Percentiles rank a stretch among this genome's conserved stretches.
phyloP scores from a whole-genome alignment of 2,113 vertebrate species.

The Mola mola region DNA sequence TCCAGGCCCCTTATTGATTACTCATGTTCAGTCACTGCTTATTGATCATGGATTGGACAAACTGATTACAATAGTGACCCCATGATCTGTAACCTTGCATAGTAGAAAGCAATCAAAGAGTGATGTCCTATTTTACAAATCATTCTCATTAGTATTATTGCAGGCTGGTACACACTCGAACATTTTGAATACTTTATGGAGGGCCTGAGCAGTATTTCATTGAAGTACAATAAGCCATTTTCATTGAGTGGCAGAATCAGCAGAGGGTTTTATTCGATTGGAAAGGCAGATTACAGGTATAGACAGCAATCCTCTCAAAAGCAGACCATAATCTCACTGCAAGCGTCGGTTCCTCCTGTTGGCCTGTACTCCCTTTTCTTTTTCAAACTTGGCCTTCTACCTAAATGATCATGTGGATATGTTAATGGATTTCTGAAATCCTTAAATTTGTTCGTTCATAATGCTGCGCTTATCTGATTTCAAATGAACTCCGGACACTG shows the following conservation, averaged over 20 bases:
- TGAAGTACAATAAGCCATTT: background rate
- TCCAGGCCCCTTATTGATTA: slow-evolving; percentile 2
- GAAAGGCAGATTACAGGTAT: slow-evolving; percentile 11
- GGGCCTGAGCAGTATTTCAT: too few relatives aligned
- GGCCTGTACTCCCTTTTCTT: background rate
- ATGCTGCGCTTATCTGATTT: too few relatives aligned
- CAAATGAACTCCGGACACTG: too few relatives aligned
- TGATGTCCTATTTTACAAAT: slow-evolving; percentile 28
- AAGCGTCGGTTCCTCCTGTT: background rate
- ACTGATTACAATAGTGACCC: slow-evolving; percentile 25
- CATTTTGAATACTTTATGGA: too few relatives aligned
- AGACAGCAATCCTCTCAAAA: slow-evolving; percentile 18
- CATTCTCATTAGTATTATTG: too few relatives aligned
- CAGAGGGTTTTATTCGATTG: background rate
- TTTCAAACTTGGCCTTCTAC: background rate
- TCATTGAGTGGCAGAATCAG: background rate
- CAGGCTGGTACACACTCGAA: too few relatives aligned
- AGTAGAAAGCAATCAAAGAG: slow-evolving; percentile 8
- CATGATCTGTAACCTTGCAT: slow-evolving; percentile 19
- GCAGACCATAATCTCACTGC: background rate
- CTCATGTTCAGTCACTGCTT: slow-evolving; percentile 26
- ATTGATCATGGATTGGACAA: slow-evolving; percentile 41
- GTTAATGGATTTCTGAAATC: too few relatives aligned
- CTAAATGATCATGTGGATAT: too few relatives aligned
- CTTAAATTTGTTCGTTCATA: too few relatives aligned